Evolutionary conservation across 2,113 vertebrate species (phyloP), one percentile per base, ranked within the genome.

Genomic region (Sminthopsis crassicaudata): DNA sequence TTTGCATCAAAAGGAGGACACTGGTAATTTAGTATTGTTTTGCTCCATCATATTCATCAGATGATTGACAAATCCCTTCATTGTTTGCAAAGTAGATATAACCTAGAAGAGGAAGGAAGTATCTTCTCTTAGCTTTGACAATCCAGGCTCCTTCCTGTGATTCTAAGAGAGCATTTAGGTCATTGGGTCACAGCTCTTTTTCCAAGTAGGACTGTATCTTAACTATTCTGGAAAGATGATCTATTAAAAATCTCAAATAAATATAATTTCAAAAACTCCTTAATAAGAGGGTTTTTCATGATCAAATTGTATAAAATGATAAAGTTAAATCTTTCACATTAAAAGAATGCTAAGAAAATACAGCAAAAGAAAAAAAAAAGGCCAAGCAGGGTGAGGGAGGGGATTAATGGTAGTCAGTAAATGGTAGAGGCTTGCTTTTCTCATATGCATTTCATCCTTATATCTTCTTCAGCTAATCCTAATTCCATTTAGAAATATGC

Each of bases 401-500:
- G 57, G 2, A 22, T 24, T 51, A 51, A 53, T 57, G 36, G n/a
- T 52, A 24, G 46, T 54, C 51, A 46, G 2, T 53, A 53, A 92
- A 84, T n/a, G 46, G 2, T 60, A 25, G 90, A 55, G 36, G 36
- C 51, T 90, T 53, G 14, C 53, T 92, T 90, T 42, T 91, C 54
- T 92, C 91, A 55, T 42, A 16, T 1, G 55, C 30, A 91, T 27
- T 50, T 27, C 55, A 16, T 46, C 46, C 52, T 92, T 42, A 92
- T 91, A 89, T 53, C 94, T 89, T 89, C 46, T 76, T 84, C 53
- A 42, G 8, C 0, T 5, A n/a, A 92, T 76, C 89, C 24, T 46
- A 25, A 95, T 92, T 57, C 90, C 23, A 93, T 54, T 94, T 91
- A 92, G 91, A 93, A 94, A 94, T 84, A 16, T 84, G 16, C n/a